Conservation (phyloP, 2,888 invertebrate genomes). For the Pseudococcus jackbeardsleyi region DNA sequence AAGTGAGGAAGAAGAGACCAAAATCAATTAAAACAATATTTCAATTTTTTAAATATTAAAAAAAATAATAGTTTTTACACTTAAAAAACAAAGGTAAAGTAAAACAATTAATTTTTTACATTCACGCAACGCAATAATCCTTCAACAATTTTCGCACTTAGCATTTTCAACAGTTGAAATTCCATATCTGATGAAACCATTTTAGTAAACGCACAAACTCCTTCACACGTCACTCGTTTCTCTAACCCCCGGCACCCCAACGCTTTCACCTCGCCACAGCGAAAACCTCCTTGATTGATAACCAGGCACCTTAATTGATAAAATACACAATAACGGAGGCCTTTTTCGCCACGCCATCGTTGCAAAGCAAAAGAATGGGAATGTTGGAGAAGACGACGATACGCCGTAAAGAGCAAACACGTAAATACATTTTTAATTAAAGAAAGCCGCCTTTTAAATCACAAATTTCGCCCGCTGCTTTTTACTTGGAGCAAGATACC, state of each 20-base stretch:
- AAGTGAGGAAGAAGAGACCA: no score
- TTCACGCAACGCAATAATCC: no score
- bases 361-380: neutral
- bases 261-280: neutral
- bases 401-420: neutral
- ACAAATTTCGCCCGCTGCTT: neutral
- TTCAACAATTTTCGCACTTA: no score
- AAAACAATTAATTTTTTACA: no score
- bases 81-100: no score
- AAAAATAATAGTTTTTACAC: no score
- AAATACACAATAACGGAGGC: constrained; percentile 11
- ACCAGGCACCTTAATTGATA: neutral
- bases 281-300: neutral
- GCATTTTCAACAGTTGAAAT: no score
- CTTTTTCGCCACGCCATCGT: neutral
- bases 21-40: no score
- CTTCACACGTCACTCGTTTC: no score
- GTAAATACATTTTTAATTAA: constrained; percentile 1
- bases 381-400: neutral
- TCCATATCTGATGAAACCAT: no score
- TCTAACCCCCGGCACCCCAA: neutral
- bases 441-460: constrained; percentile 19
- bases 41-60: no score
- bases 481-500: neutral
- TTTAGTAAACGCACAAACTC: no score